These are phyloP conservation scores for Lasioglossum zephyrum DNA, from an alignment of 2,888 invertebrate species.

Conservation along the genomic window DNA sequence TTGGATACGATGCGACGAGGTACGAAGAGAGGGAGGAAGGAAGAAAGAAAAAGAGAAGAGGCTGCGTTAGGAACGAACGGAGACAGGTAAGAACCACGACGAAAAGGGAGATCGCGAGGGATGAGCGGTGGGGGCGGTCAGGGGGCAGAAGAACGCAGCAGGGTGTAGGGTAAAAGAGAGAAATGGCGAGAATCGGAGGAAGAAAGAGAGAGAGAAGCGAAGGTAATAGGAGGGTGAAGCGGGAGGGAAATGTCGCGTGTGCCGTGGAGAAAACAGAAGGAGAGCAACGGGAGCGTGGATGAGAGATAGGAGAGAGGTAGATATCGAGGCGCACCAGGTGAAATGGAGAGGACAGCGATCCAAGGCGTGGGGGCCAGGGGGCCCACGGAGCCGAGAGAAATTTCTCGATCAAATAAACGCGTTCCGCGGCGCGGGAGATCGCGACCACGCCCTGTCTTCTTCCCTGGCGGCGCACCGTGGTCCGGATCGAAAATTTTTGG, in stretches of 20 bases:
- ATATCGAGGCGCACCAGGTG: not conserved
- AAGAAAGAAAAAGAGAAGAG: conserved; percentile 26
- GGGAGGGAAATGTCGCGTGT: conserved; percentile 19
- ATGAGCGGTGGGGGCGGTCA: not conserved
- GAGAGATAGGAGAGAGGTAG: not conserved
- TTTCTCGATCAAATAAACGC: conserved; percentile 76
- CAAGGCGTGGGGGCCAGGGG: not conserved
- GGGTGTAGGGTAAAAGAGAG: not conserved
- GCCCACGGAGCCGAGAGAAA: conserved; percentile 58
- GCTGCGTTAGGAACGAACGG: conserved; percentile 38
- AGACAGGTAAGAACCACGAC: conserved; percentile 33
- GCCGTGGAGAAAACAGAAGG: not conserved
- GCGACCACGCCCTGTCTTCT: conserved; percentile 75
- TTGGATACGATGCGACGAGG: not conserved
- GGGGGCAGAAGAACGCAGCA: not conserved
- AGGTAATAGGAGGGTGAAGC: not conserved
- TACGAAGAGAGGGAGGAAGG: not conserved
- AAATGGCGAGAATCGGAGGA: not conserved
- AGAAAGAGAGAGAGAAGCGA: not conserved
- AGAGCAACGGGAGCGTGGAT: conserved; percentile 1
- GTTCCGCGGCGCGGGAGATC: conserved; percentile 75
- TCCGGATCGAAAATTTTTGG: no score
- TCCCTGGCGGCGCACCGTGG: conserved; percentile 10
- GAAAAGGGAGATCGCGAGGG: conserved; percentile 21
- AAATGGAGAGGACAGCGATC: conserved; percentile 25